These are phyloP conservation scores for Pristis pectinata DNA, from an alignment of 2,797 vertebrate species.

Conservation along the genomic window DNA sequence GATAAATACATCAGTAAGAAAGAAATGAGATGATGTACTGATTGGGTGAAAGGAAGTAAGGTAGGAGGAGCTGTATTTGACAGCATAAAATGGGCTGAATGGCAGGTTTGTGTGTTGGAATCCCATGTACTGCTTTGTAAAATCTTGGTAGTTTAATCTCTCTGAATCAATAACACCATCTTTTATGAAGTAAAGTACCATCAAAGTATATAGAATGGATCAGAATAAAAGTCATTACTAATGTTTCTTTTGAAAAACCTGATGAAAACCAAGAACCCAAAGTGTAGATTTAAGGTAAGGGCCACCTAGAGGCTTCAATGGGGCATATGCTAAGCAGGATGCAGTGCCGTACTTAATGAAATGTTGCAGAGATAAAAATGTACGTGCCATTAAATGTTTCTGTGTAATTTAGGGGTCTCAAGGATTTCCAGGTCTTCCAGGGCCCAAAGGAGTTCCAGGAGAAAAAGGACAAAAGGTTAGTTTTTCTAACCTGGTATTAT, in stretches of 20 bases:
- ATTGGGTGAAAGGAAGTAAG: neutral
- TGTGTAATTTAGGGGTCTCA: slow-evolving; percentile 60
- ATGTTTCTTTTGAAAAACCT: neutral
- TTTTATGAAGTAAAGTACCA: neutral
- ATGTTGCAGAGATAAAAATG: neutral
- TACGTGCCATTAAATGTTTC: neutral
- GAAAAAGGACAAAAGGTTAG: slow-evolving; percentile 74
- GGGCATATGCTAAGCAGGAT: neutral
- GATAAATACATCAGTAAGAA: neutral
- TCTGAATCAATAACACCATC: neutral
- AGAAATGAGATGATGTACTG: neutral
- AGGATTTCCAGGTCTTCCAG: slow-evolving; percentile 61
- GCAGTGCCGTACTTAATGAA: neutral
- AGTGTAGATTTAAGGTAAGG: neutral
- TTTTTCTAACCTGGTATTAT: slow-evolving; percentile 3
- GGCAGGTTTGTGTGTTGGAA: neutral
- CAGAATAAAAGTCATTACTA: neutral
- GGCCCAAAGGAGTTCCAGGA: slow-evolving; percentile 59
- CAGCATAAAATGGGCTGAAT: neutral
- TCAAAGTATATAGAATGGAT: neutral
- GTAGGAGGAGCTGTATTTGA: neutral
- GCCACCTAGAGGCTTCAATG: neutral
- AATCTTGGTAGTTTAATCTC: neutral
- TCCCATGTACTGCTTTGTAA: neutral
- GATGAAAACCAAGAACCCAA: neutral